Evolutionary conservation across 2,888 invertebrate genomes (phyloP).

Genomic region (Chrysina gloriosa): DNA sequence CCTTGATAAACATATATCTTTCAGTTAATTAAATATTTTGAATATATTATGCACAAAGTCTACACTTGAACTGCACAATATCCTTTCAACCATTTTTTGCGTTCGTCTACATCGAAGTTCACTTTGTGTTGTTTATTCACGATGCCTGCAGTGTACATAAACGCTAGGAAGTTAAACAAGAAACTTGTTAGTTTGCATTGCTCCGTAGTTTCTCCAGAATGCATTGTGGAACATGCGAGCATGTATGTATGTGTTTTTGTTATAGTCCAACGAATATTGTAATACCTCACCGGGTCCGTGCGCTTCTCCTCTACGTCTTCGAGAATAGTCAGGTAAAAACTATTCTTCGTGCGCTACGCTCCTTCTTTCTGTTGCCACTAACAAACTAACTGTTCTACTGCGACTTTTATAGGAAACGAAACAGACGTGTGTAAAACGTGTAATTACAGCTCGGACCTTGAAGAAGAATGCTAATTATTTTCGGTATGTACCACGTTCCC

Average conservation of each 20-base stretch:
- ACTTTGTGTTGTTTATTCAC: slow-evolving; percentile 3
- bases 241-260: slow-evolving; percentile 12
- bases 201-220: slow-evolving; percentile 16
- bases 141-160: not conserved
- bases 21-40: too few species aligned
- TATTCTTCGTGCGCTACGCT: not conserved
- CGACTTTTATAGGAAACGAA: not conserved
- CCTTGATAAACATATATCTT: too few species aligned
- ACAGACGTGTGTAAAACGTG: not conserved
- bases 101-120: slow-evolving; percentile 4
- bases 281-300: not conserved
- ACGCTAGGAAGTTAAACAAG: slow-evolving; percentile 15
- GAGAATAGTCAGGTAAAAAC: not conserved
- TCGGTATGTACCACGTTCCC: not conserved
- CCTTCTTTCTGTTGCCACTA: not conserved
- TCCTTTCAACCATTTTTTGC: not conserved
- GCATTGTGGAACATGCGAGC: not conserved
- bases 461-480: slow-evolving; percentile 26
- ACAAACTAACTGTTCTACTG: slow-evolving; percentile 10
- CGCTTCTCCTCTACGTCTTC: not conserved
- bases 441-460: slow-evolving; percentile 16
- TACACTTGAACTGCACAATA: not conserved
- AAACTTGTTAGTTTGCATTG: slow-evolving; percentile 23
- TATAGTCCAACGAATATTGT: slow-evolving; percentile 12
- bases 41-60: not conserved